phyloP scores from a whole-genome alignment of 92 coral and sea anemone genomes.

The Palythoa grandiflora region DNA sequence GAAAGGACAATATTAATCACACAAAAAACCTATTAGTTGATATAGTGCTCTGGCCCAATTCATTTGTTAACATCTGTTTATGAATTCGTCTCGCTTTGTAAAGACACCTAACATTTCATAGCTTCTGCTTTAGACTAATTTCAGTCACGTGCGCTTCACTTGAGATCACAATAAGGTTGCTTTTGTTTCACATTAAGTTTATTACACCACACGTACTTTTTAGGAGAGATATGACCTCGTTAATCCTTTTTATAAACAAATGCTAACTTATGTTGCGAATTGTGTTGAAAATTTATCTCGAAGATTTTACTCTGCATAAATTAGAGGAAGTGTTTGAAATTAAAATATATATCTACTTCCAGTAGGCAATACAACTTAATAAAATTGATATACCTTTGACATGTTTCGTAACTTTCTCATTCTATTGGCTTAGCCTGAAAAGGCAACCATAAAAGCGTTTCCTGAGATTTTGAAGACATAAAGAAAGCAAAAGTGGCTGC shows the following conservation, averaged over 20 bases:
- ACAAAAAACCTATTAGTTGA: constrained; percentile 43
- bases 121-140: neutral
- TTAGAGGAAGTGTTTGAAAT: neutral
- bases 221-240: too few relatives aligned
- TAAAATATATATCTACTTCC: neutral
- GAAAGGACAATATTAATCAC: constrained; percentile 31
- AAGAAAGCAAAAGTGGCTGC: neutral
- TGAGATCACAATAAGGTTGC: neutral
- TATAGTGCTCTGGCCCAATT: neutral
- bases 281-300: neutral
- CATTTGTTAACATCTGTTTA: constrained; percentile 31
- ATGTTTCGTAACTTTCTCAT: neutral
- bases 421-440: neutral
- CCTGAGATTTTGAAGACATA: neutral
- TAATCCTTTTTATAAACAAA: neutral
- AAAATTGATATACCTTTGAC: neutral
- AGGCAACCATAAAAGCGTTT: neutral
- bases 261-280: neutral
- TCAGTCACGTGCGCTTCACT: neutral
- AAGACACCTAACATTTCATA: constrained; percentile 24
- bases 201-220: neutral
- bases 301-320: neutral
- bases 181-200: too few relatives aligned
- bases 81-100: constrained; percentile 54
- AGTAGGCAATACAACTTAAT: neutral